Conservation (phyloP, 2,797 vertebrate species). For the Leucoraja ocellata region DNA sequence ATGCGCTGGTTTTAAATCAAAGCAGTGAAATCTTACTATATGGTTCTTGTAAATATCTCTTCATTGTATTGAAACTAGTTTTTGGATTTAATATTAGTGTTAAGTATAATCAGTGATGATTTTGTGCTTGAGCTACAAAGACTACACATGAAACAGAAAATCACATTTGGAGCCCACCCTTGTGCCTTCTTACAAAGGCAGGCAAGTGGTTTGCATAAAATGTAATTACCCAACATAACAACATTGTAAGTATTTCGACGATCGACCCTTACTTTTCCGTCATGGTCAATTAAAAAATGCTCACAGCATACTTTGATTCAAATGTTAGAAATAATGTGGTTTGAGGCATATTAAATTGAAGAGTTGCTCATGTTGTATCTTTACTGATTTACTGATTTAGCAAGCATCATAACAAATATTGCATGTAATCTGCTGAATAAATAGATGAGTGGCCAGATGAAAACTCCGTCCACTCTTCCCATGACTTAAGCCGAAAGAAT, state of each 20-base stretch:
- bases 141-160: constrained; percentile 15
- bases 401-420: constrained; percentile 1
- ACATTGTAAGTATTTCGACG: neutral
- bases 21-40: constrained; percentile 14
- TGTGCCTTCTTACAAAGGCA: constrained; percentile 9
- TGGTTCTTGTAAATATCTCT: constrained; percentile 1
- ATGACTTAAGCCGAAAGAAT: neutral
- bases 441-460: neutral
- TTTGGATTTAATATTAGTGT: constrained; percentile 27
- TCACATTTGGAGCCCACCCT: neutral
- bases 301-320: neutral
- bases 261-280: constrained; percentile 4
- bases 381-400: neutral
- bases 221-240: constrained; percentile 28
- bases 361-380: neutral
- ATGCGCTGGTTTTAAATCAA: neutral
- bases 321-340: neutral
- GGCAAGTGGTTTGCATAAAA: constrained; percentile 19
- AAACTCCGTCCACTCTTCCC: neutral
- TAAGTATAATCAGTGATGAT: neutral
- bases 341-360: neutral
- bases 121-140: constrained; percentile 5
- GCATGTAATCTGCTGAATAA: neutral
- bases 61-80: constrained; percentile 4
- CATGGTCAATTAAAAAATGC: neutral